Conservation (phyloP, 1,140 invertebrate genomes). For the Dendroctonus valens region DNA sequence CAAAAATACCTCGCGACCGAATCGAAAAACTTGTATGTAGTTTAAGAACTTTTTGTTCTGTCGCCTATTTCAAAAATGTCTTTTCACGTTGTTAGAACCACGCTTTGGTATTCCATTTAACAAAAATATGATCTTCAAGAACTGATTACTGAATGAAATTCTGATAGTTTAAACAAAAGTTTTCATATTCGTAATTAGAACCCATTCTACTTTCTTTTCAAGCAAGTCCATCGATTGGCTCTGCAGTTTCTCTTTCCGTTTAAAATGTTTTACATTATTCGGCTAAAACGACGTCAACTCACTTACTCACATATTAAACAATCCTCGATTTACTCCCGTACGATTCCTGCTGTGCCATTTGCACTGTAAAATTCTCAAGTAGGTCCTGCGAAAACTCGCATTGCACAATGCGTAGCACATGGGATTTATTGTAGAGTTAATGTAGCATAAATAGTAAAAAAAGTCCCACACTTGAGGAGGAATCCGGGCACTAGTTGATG, state of each 20-base stretch:
- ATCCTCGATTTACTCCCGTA: conserved; percentile 73
- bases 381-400: conserved; percentile 93
- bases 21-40: too few species aligned
- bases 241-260: background rate
- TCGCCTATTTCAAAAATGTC: too few species aligned
- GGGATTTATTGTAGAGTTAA: conserved; percentile 97
- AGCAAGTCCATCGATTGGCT: background rate
- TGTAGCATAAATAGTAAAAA: conserved; percentile 98
- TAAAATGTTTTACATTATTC: background rate
- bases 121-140: too few species aligned
- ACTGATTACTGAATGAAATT: too few species aligned
- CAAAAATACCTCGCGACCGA: too few species aligned
- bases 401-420: conserved; percentile 98
- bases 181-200: too few species aligned
- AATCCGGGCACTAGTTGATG: conserved; percentile 78
- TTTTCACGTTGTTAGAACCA: too few species aligned
- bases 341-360: conserved; percentile 88
- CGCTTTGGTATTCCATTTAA: too few species aligned
- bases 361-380: conserved; percentile 92
- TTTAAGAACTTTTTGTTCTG: too few species aligned
- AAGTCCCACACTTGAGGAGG: conserved; percentile 88
- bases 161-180: too few species aligned
- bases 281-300: too few species aligned
- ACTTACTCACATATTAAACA: conserved; percentile 60
- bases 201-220: too few species aligned